A percentile compares a stretch with the other conserved stretches of the same genome.
Conservation (phyloP, 2,888 invertebrate genomes). For the Stenoptilia bipunctidactyla region DNA sequence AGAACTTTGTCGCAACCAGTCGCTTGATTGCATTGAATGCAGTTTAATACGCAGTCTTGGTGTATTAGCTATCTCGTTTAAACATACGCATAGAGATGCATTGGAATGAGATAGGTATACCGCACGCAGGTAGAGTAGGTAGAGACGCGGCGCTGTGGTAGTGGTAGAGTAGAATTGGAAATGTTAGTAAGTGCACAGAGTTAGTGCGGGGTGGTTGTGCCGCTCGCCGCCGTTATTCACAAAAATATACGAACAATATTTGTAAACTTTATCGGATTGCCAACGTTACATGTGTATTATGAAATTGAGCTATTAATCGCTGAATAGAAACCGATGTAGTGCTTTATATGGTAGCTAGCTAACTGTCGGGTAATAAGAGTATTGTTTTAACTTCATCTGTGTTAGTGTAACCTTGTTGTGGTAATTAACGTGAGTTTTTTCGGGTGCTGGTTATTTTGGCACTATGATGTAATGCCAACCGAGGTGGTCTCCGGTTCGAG, state of each 20-base stretch:
- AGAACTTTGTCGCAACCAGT: slow-evolving; percentile 32
- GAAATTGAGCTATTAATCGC: no score
- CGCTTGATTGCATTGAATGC: slow-evolving; percentile 35
- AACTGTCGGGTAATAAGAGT: background rate
- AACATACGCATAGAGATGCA: slow-evolving; percentile 14
- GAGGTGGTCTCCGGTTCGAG: slow-evolving; percentile 38
- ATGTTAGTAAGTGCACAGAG: slow-evolving; percentile 37
- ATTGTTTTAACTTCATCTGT: slow-evolving; percentile 25
- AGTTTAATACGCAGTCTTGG: slow-evolving; percentile 21
- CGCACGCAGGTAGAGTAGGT: slow-evolving; percentile 28
- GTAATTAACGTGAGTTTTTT: slow-evolving; percentile 50
- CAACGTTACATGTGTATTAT: background rate
- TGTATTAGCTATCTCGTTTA: slow-evolving; percentile 28
- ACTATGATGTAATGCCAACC: slow-evolving; percentile 49
- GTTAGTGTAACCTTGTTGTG: slow-evolving; percentile 58
- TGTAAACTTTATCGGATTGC: background rate
- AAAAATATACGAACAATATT: slow-evolving; percentile 55
- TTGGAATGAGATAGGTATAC: slow-evolving; percentile 33
- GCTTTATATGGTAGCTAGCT: background rate
- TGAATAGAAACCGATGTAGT: background rate
- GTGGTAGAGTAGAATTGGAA: no score
- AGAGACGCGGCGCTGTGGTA: slow-evolving; percentile 15
- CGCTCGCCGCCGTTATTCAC: slow-evolving; percentile 23
- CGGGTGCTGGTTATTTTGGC: slow-evolving; percentile 51
- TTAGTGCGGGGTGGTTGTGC: slow-evolving; percentile 24